A percentile compares a stretch with the other conserved stretches of the same genome.
Conservation (phyloP, 2,888 invertebrate species). For the Laothoe populi region DNA sequence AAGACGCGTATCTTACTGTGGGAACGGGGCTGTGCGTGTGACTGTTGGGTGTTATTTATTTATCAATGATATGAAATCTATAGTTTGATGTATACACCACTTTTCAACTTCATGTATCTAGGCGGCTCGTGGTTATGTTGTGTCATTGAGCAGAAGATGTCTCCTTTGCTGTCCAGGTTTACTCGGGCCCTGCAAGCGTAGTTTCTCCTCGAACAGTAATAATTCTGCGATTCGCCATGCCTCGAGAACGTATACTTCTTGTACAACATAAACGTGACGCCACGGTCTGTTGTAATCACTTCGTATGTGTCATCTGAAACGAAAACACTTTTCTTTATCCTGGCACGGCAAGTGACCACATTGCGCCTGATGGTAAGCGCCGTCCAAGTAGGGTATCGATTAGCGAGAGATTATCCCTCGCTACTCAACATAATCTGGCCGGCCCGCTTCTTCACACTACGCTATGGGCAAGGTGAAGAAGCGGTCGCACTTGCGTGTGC, state of each 20-base stretch:
- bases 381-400: no score
- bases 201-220: slow-evolving; percentile 35
- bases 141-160: slow-evolving; percentile 32
- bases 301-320: slow-evolving; percentile 14
- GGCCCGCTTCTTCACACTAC: no score
- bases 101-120: slow-evolving; percentile 31
- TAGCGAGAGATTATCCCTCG: no score
- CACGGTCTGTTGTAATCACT: slow-evolving; percentile 12
- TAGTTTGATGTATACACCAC: slow-evolving; percentile 41
- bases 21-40: no score
- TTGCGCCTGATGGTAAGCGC: no score
- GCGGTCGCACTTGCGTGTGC: no score
- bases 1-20: no score
- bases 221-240: slow-evolving; percentile 23
- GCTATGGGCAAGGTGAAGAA: no score
- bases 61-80: slow-evolving; percentile 8
- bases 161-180: slow-evolving; percentile 35
- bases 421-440: no score
- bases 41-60: no score
- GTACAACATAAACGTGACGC: slow-evolving; percentile 29
- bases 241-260: slow-evolving; percentile 33
- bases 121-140: slow-evolving; percentile 43
- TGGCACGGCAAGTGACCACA: no score
- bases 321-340: neutral
- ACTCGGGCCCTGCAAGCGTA: slow-evolving; percentile 29